These are phyloP conservation scores for Magallana ariakensis DNA, from an alignment of 1,140 invertebrate genomes.

Conservation along the genomic window DNA sequence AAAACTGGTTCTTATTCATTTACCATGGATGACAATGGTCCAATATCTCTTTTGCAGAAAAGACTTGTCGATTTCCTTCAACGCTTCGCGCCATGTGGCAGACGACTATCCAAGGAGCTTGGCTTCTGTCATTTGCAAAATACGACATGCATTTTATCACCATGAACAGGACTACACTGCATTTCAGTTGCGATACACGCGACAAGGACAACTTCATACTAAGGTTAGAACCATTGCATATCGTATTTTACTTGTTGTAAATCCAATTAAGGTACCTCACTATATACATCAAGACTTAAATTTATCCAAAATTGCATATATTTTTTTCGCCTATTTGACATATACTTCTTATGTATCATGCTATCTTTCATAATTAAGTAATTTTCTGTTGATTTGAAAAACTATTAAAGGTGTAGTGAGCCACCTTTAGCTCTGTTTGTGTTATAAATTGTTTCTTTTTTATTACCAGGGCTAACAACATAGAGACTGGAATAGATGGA, in stretches of 20 bases:
- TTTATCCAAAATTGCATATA: no score
- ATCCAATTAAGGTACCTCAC: no score
- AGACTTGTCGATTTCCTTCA: slow-evolving; percentile 2
- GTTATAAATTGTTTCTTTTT: no score
- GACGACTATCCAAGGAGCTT: slow-evolving; percentile 22
- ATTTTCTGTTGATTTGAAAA: no score
- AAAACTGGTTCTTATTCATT: no score
- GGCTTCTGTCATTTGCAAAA: slow-evolving; percentile 6
- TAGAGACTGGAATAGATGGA: slow-evolving; percentile 2
- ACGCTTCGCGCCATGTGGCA: background rate
- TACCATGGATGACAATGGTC: background rate
- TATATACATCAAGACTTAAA: no score
- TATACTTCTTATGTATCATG: no score
- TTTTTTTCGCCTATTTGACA: no score
- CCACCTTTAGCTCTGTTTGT: no score
- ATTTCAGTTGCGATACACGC: background rate
- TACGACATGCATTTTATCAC: background rate
- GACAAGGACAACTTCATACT: background rate
- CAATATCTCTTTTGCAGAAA: background rate
- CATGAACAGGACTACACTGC: background rate
- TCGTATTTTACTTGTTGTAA: no score
- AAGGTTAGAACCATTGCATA: background rate
- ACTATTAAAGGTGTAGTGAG: no score
- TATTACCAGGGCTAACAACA: background rate
- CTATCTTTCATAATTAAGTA: no score